phyloP scores from a whole-genome alignment of 2,797 vertebrate species.

The Acrocephalus scirpaceus region DNA sequence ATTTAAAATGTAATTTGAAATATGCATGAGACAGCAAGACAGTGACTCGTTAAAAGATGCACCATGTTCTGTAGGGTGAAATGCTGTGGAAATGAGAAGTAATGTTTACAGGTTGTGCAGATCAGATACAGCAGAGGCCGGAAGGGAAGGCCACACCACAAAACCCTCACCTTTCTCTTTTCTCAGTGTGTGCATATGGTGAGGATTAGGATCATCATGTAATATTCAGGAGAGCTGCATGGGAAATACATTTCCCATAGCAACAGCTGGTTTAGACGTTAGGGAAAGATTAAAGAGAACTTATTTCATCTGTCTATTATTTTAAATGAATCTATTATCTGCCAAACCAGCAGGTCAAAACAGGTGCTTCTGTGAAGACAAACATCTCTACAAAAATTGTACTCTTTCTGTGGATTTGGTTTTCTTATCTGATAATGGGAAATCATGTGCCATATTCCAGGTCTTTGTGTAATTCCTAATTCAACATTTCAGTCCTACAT shows the following conservation, averaged over 20 bases:
- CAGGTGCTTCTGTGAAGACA: neutral
- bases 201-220: slow-evolving; percentile 31
- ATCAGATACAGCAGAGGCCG: neutral
- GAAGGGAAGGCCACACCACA: neutral
- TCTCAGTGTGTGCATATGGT: neutral
- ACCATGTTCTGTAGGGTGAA: neutral
- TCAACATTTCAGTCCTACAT: slow-evolving; percentile 5
- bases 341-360: slow-evolving; percentile 55
- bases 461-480: slow-evolving; percentile 31
- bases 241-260: slow-evolving; percentile 54
- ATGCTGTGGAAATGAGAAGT: neutral
- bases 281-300: slow-evolving; percentile 52
- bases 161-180: neutral
- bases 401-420: neutral
- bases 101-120: neutral
- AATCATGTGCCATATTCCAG: slow-evolving; percentile 13
- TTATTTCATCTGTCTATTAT: slow-evolving; percentile 53
- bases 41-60: neutral
- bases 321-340: slow-evolving; percentile 50
- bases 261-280: slow-evolving; percentile 62
- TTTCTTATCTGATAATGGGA: slow-evolving; percentile 35
- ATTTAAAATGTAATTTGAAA: slow-evolving; percentile 6
- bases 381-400: slow-evolving; percentile 12
- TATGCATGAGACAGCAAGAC: neutral
- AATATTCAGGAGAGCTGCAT: slow-evolving; percentile 60